Conservation (phyloP, 2,888 invertebrate species). For the Antheraea yamamai region DNA sequence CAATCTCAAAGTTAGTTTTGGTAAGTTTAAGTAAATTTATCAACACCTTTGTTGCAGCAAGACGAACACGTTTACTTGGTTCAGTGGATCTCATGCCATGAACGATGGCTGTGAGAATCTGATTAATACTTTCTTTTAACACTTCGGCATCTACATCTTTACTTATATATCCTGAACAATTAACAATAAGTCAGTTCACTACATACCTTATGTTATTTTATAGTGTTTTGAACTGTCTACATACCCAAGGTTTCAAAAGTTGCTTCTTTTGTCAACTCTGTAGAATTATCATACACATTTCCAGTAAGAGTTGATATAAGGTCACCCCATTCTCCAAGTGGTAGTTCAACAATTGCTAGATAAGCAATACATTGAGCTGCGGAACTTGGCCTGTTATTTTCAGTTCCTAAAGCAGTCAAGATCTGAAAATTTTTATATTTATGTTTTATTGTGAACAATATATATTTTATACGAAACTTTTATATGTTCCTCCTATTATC, state of each 20-base stretch:
- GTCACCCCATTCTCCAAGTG: slow-evolving; percentile 95
- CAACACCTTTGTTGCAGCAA: slow-evolving; percentile 98
- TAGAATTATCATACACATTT: slow-evolving; percentile 93
- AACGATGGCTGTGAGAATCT: slow-evolving; percentile 98
- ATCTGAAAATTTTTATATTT: slow-evolving; percentile 83
- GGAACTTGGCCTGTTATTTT: slow-evolving; percentile 96
- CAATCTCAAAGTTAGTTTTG: slow-evolving; percentile 98
- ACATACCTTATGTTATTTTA: background rate
- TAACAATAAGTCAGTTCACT: slow-evolving; percentile 7
- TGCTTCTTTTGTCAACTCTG: slow-evolving; percentile 97
- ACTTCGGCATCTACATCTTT: slow-evolving; percentile 98
- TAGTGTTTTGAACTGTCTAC: slow-evolving; percentile 2
- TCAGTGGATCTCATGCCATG: slow-evolving; percentile 98
- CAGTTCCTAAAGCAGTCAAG: slow-evolving; percentile 96
- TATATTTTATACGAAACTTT: too few species aligned
- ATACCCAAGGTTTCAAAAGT: slow-evolving; percentile 97
- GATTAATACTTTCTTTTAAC: slow-evolving; percentile 94
- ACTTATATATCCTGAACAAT: slow-evolving; percentile 90
- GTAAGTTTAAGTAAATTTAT: slow-evolving; percentile 99
- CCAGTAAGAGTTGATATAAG: slow-evolving; percentile 92
- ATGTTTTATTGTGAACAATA: too few species aligned
- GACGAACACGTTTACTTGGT: slow-evolving; percentile 94
- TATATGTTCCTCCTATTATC: too few species aligned
- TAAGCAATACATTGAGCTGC: slow-evolving; percentile 99
- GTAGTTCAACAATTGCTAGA: slow-evolving; percentile 97